These are phyloP conservation scores for Vidua chalybeata DNA, from an alignment of 2,113 vertebrate species.

Conservation along the genomic window DNA sequence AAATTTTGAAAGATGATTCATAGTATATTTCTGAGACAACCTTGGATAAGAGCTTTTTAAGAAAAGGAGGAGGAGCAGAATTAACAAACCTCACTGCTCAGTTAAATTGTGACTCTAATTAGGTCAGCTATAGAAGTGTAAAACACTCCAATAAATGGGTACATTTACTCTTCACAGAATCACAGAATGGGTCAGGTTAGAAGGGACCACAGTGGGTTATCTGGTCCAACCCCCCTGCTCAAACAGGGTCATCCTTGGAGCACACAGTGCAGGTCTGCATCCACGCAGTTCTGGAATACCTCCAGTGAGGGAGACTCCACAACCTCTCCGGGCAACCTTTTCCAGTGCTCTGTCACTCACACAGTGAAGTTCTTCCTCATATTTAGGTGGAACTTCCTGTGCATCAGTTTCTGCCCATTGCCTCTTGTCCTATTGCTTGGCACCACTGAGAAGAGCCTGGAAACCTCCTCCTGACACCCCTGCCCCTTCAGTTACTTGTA, in stretches of 20 bases:
- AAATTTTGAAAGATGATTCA: not conserved
- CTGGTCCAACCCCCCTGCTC: not conserved
- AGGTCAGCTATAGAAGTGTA: not conserved
- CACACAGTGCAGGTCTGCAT: not conserved
- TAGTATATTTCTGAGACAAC: not conserved
- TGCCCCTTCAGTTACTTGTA: not conserved
- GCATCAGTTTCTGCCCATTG: not conserved
- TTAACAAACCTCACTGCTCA: not conserved
- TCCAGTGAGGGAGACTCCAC: not conserved
- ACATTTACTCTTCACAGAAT: not conserved
- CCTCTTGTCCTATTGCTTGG: not conserved
- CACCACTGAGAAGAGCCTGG: not conserved
- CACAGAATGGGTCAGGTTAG: not conserved
- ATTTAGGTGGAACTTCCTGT: not conserved
- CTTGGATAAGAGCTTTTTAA: not conserved
- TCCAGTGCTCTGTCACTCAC: too few relatives aligned
- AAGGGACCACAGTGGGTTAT: not conserved
- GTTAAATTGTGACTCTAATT: not conserved
- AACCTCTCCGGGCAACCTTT: not conserved
- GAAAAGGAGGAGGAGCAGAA: not conserved
- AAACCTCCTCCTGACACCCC: not conserved
- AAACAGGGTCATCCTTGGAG: not conserved
- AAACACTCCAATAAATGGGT: not conserved
- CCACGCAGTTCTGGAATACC: not conserved
- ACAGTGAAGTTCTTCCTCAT: not conserved